Conservation (phyloP, 2,797 vertebrate species). For the Mastacembelus armatus region DNA sequence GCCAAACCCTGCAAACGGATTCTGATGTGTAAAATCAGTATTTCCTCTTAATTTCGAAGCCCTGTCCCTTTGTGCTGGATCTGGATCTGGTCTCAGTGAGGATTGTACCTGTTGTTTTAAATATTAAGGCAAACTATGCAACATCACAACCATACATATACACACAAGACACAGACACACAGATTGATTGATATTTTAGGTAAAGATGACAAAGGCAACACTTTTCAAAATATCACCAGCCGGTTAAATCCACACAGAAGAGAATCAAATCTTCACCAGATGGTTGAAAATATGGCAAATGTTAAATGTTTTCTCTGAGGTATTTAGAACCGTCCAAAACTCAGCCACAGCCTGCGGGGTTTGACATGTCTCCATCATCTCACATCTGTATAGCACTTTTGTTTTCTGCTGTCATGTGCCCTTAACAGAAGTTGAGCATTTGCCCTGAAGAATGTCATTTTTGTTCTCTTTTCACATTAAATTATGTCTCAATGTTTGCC, state of each 20-base stretch:
- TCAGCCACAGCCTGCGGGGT: neutral
- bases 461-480: neutral
- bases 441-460: constrained; percentile 1
- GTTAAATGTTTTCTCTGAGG: constrained; percentile 24
- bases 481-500: neutral
- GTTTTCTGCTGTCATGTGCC: neutral
- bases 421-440: neutral
- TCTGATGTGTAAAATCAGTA: too few relatives aligned
- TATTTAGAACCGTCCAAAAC: constrained; percentile 21
- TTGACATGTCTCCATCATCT: constrained; percentile 35
- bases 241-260: constrained; percentile 7
- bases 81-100: too few relatives aligned
- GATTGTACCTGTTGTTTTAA: too few relatives aligned
- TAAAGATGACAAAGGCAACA: neutral
- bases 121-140: too few relatives aligned
- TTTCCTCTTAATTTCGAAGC: too few relatives aligned
- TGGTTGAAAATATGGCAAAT: constrained; percentile 29
- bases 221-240: constrained; percentile 20
- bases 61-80: too few relatives aligned
- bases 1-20: too few relatives aligned
- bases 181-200: neutral
- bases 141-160: too few relatives aligned
- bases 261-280: constrained; percentile 30
- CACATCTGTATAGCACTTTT: constrained; percentile 34
- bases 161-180: too few relatives aligned